phyloP scores from a whole-genome alignment of 2,888 invertebrate genomes.

The Sminthurides aquaticus region DNA sequence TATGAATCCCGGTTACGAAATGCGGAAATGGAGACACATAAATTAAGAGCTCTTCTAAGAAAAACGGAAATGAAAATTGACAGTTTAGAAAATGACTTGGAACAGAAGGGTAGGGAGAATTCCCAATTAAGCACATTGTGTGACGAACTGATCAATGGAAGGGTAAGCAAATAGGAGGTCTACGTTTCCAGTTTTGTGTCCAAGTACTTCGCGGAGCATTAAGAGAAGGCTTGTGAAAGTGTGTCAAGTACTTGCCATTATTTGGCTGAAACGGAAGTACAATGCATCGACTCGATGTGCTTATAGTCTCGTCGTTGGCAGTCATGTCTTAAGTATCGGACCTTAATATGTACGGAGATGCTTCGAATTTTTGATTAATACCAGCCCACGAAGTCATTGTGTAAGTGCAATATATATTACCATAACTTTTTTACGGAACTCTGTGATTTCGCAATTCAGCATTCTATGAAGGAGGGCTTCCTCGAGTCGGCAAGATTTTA shows the following conservation, averaged over 20 bases:
- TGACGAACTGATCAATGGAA: conserved; percentile 71
- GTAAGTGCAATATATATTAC: no score
- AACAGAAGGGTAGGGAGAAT: conserved; percentile 85
- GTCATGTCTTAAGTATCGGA: not conserved
- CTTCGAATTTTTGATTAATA: no score
- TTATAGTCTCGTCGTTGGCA: not conserved
- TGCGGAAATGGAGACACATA: conserved; percentile 70
- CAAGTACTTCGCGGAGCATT: not conserved
- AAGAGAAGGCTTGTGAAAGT: not conserved
- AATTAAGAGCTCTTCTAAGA: conserved; percentile 76
- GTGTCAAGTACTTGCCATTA: conserved; percentile 1
- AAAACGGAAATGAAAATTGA: conserved; percentile 80
- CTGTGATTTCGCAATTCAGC: not conserved
- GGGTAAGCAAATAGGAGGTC: conserved; percentile 12
- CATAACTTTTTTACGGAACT: no score
- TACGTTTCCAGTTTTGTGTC: not conserved
- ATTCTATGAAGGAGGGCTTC: not conserved
- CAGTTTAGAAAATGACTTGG: conserved; percentile 72
- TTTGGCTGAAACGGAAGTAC: not conserved
- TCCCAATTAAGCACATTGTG: conserved; percentile 81
- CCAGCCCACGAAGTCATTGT: no score
- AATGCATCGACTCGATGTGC: not conserved
- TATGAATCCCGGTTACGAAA: conserved; percentile 65
- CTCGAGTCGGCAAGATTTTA: not conserved
- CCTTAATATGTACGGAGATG: no score